Evolutionary conservation across 2,888 invertebrate species (phyloP), one percentile per base, ranked within the genome.

Genomic region (Drosophila prolongata): DNA sequence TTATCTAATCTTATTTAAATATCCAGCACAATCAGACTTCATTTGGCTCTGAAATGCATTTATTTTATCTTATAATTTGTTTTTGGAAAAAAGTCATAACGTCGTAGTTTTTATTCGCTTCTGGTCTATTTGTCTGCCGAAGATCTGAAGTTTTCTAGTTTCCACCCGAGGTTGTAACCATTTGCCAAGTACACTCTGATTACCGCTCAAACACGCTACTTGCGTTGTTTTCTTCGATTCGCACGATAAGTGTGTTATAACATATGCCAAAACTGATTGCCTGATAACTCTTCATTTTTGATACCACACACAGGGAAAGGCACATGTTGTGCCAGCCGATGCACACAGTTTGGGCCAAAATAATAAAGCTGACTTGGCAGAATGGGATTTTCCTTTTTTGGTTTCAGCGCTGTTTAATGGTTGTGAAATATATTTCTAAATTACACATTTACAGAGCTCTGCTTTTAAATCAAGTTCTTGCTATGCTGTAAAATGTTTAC

Each of bases 191-290:
- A 49, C 46, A 40, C 46, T 46, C 44, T 46, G 65, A 62, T 62
- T 60, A 62, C 62, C 49, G 10, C 34, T 8, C 19, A 52, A 52
- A 61, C 49, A 43, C 35, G 62, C 62, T 42, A 44, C 44, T 43
- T 30, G 46, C 30, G 38, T 46, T 65, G 52, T 40, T 50, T 53
- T 54, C 50, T 79, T 79, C 85, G 79, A 87, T 87, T 87, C 66
- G 71, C 75, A 60, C 74, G 87, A 87, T 83, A 83, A 75, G 77
- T 84, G 62, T 82, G 81, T 80, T 72, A 76, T 80, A 83, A 74
- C 82, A 83, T 78, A 84, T 80, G 82, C 82, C 82, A 71, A 78
- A 82, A 80, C 81, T 74, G 85, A 83, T 83, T 87, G 80, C 75
- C 76, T 78, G 87, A 82, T 82, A 82, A 86, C 66, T 66, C 66